Conservation (phyloP, 2,113 vertebrate genomes). For the Oncorhynchus masou region DNA sequence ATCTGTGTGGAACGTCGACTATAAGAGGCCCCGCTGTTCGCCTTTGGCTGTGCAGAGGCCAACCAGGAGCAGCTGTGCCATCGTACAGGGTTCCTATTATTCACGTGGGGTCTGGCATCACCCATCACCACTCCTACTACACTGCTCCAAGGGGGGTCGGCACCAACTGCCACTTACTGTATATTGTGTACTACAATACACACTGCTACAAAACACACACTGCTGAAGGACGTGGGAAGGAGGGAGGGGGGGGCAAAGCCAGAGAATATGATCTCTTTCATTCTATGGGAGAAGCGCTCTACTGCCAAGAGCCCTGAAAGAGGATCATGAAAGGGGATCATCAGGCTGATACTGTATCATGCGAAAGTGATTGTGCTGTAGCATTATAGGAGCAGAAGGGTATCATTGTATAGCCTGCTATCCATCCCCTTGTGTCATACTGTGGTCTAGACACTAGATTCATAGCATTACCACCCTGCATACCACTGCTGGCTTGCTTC, state of each 20-base stretch:
- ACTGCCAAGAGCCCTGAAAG: slow-evolving; percentile 30
- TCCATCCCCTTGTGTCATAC: not conserved
- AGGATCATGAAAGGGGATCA: slow-evolving; percentile 1
- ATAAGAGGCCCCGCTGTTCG: slow-evolving; percentile 40
- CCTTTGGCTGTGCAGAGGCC: slow-evolving; percentile 23
- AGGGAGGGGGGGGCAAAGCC: not conserved
- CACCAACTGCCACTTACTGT: slow-evolving; percentile 51
- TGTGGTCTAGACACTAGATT: too few species aligned
- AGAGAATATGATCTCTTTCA: too few species aligned
- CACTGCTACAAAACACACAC: not conserved
- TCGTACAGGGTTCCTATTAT: slow-evolving; percentile 50
- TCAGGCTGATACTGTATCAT: not conserved
- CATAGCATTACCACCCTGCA: too few species aligned
- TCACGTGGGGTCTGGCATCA: slow-evolving; percentile 30
- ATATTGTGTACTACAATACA: slow-evolving; percentile 21
- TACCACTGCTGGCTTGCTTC: too few species aligned
- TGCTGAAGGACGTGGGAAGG: slow-evolving; percentile 30
- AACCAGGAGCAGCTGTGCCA: slow-evolving; percentile 52
- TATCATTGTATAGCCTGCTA: not conserved
- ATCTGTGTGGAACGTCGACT: slow-evolving; percentile 30
- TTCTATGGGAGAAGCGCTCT: slow-evolving; percentile 10
- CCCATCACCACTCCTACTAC: slow-evolving; percentile 17
- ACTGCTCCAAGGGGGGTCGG: slow-evolving; percentile 25
- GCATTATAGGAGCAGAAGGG: not conserved
- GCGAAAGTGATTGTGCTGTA: slow-evolving; percentile 4